Evolutionary conservation across 2,113 vertebrate species (phyloP).

Genomic region (Hypomesus transpacificus): DNA sequence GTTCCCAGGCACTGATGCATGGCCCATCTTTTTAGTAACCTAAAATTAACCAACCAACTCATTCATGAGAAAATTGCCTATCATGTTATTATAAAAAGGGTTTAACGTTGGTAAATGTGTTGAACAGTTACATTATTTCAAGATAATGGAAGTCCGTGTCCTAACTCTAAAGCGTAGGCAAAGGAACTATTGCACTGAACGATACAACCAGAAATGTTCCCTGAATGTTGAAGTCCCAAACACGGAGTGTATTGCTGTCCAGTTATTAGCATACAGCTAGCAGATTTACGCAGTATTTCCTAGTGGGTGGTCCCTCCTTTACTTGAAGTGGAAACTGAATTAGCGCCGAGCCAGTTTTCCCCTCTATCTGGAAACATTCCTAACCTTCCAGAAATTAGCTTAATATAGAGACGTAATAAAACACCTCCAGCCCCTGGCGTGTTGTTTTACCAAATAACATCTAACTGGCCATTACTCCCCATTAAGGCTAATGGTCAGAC

Average conservation of each 20-base stretch:
- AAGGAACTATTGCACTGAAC: too few species aligned
- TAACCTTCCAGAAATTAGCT: conserved; percentile 75
- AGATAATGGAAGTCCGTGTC: too few species aligned
- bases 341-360: conserved; percentile 58
- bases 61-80: too few species aligned
- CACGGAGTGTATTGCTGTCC: background rate
- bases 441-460: conserved; percentile 82
- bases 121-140: background rate
- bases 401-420: conserved; percentile 78
- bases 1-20: conserved; percentile 50
- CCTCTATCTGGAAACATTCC: conserved; percentile 73
- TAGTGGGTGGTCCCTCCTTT: conserved; percentile 62
- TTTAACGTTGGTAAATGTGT: too few species aligned
- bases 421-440: conserved; percentile 72
- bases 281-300: conserved; percentile 33
- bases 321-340: conserved; percentile 65
- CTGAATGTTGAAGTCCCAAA: background rate
- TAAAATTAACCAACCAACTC: too few species aligned
- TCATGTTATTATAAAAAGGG: too few species aligned
- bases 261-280: conserved; percentile 22
- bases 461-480: conserved; percentile 84
- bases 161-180: too few species aligned
- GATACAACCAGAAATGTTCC: background rate
- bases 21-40: too few species aligned
- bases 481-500: conserved; percentile 78